Evolutionary conservation across 2,113 vertebrate genomes (phyloP).

Genomic region (Lutjanus erythropterus): DNA sequence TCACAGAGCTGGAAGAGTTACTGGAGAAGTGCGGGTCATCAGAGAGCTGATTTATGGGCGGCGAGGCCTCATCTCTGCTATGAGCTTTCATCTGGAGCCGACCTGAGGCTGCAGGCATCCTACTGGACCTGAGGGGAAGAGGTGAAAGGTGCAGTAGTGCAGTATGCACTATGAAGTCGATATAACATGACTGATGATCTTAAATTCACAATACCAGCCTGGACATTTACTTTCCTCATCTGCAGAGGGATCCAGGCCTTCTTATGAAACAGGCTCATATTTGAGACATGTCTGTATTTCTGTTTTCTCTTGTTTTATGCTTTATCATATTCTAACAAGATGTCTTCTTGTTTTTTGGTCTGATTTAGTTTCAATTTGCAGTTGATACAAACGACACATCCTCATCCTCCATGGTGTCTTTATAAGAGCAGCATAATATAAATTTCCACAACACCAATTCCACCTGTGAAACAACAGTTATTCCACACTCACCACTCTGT

Average conservation of each 20-base stretch:
- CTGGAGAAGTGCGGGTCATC: conserved; percentile 80
- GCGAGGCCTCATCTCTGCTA: conserved; percentile 82
- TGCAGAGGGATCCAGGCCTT: not conserved
- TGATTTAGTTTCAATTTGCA: not conserved
- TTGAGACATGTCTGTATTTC: not conserved
- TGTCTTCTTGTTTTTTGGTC: not conserved
- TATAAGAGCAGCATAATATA: not conserved
- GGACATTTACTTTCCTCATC: not conserved
- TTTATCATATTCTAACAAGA: not conserved
- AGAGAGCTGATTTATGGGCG: conserved; percentile 72
- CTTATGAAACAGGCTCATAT: not conserved
- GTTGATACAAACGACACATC: not conserved
- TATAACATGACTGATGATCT: not conserved
- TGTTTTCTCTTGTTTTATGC: not conserved
- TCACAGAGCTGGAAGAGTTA: conserved; percentile 82
- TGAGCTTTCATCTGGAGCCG: conserved; percentile 77
- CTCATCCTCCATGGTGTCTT: not conserved
- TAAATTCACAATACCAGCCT: not conserved
- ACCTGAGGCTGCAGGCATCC: conserved; percentile 35
- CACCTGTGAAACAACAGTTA: not conserved
- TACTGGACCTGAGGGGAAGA: conserved; percentile 3
- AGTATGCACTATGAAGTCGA: not conserved
- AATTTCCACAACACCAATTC: not conserved
- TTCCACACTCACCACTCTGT: no score
- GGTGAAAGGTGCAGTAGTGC: not conserved